Conservation (phyloP, 2,888 invertebrate genomes). For the Chalcis sispes region DNA sequence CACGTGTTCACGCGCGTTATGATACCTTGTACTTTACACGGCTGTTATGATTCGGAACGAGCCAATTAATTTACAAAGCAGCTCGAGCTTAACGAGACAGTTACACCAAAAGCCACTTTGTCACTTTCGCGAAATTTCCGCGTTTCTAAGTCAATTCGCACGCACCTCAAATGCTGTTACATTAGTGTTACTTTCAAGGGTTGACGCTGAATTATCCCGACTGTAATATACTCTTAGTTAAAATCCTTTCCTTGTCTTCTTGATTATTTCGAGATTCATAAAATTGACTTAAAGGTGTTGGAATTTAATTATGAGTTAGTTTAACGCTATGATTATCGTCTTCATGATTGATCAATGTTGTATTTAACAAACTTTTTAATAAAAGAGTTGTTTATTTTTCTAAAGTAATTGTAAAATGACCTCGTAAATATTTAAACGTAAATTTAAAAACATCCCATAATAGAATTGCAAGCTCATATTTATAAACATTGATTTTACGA, state of each 20-base stretch:
- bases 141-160: slow-evolving; percentile 31
- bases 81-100: slow-evolving; percentile 32
- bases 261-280: slow-evolving; percentile 16
- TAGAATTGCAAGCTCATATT: too few relatives aligned
- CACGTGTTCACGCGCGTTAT: not conserved
- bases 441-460: too few relatives aligned
- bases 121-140: slow-evolving; percentile 41
- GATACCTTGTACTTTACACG: slow-evolving; percentile 11
- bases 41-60: slow-evolving; percentile 33
- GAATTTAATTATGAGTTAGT: slow-evolving; percentile 24
- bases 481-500: too few relatives aligned
- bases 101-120: slow-evolving; percentile 34
- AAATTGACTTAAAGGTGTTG: not conserved
- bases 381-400: too few relatives aligned
- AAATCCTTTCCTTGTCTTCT: slow-evolving; percentile 35
- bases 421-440: too few relatives aligned
- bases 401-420: too few relatives aligned
- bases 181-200: not conserved
- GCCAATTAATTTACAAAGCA: slow-evolving; percentile 47
- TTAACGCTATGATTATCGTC: slow-evolving; percentile 14
- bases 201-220: slow-evolving; percentile 29
- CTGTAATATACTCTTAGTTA: slow-evolving; percentile 32
- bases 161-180: not conserved
- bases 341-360: slow-evolving; percentile 6
- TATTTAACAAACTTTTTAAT: too few relatives aligned